A percentile compares a stretch with the other conserved stretches of the same genome.
Conservation (phyloP, 2,797 vertebrate species). For the Iguana delicatissima region DNA sequence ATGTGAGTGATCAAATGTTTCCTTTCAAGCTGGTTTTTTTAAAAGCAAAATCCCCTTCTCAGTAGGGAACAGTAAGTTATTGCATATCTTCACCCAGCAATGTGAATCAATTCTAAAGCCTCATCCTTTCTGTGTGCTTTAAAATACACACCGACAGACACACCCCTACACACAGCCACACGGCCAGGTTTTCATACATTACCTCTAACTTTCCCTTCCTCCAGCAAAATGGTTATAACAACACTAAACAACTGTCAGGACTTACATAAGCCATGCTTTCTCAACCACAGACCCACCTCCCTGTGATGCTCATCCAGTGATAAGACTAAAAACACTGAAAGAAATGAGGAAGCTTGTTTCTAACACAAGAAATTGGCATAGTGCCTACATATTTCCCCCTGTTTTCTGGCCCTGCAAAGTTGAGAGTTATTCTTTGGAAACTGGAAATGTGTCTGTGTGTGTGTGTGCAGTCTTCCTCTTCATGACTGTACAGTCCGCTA, state of each 20-base stretch:
- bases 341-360: neutral
- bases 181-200: neutral
- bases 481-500: neutral
- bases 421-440: neutral
- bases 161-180: neutral
- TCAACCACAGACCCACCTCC: neutral
- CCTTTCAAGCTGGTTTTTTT: neutral
- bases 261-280: neutral
- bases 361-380: neutral
- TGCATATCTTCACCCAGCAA: neutral
- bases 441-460: neutral
- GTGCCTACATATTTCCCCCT: neutral
- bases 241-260: neutral
- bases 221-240: neutral
- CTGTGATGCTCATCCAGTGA: neutral
- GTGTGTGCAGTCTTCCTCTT: rapidly evolving
- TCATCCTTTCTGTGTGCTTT: too few relatives aligned
- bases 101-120: too few relatives aligned
- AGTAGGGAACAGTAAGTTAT: neutral
- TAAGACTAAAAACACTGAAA: neutral
- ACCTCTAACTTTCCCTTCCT: too few relatives aligned
- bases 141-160: neutral
- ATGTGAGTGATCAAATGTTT: too few relatives aligned
- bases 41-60: neutral
- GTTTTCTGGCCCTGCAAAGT: neutral